Percentiles rank a stretch among this genome's conserved stretches.
Evolutionary conservation across 2,113 vertebrate genomes (phyloP).

Genomic region (Mastomys coucha): DNA sequence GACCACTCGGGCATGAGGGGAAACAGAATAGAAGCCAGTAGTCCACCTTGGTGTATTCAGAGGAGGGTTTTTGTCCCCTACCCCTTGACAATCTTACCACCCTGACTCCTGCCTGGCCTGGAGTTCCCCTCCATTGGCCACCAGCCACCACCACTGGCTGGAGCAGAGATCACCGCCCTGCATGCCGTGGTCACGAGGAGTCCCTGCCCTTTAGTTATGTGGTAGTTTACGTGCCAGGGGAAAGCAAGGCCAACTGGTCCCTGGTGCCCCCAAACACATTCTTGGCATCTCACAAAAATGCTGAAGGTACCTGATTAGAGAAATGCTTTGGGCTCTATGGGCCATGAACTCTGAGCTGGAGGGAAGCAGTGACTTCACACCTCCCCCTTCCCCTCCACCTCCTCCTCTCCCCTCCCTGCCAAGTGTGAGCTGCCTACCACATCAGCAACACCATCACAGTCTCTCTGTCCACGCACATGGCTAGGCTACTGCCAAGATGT

Average conservation of each 20-base stretch:
- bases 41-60: fast-evolving
- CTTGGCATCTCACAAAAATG: neutral
- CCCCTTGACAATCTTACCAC: neutral
- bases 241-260: neutral
- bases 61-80: neutral
- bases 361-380: neutral
- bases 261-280: neutral
- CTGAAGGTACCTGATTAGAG: neutral
- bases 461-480: fast-evolving
- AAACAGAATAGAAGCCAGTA: neutral
- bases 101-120: neutral
- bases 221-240: neutral
- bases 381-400: neutral
- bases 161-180: neutral
- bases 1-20: fast-evolving
- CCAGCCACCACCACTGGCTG: fast-evolving
- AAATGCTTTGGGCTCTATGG: fast-evolving
- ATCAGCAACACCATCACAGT: fast-evolving
- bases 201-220: neutral
- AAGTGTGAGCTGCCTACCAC: neutral
- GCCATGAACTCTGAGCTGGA: neutral
- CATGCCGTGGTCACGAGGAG: neutral
- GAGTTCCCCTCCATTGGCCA: neutral
- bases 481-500: fast-evolving
- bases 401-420: too few species aligned